These are phyloP conservation scores for Macrosteles quadrilineatus DNA, from an alignment of 1,140 invertebrate genomes.

Conservation along the genomic window DNA sequence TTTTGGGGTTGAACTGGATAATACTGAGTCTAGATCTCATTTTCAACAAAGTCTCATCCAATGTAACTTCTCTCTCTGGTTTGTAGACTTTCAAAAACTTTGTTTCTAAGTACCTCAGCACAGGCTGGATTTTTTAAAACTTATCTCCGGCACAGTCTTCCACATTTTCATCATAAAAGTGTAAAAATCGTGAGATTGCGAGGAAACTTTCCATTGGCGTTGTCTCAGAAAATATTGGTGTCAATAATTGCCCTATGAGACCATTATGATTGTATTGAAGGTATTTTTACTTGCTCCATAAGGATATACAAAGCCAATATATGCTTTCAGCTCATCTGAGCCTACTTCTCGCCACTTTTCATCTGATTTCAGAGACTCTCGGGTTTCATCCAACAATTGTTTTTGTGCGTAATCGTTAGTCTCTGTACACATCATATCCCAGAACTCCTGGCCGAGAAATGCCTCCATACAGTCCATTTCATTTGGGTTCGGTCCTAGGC, in stretches of 20 bases:
- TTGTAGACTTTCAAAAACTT: neutral
- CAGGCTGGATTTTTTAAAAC: neutral
- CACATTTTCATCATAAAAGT: slow-evolving; percentile 7
- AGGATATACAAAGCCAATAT: neutral
- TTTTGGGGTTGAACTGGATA: slow-evolving; percentile 9
- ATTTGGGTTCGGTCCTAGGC: neutral
- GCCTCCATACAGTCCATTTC: no score
- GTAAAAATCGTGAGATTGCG: neutral
- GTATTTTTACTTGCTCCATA: neutral
- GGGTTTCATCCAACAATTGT: neutral
- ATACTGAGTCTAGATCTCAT: neutral
- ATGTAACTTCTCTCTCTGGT: neutral
- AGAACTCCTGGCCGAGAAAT: no score
- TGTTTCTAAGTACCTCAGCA: slow-evolving; percentile 1
- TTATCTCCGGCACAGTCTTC: neutral
- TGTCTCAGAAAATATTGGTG: neutral
- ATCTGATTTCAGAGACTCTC: no score
- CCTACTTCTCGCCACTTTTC: no score
- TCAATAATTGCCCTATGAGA: neutral
- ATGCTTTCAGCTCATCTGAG: no score
- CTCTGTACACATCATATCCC: no score
- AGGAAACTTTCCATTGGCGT: neutral
- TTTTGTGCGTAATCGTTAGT: no score
- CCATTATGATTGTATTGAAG: neutral
- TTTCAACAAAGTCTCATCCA: neutral